phyloP scores from a whole-genome alignment of 2,797 vertebrate genomes.

The Microctenopoma lineatum region DNA sequence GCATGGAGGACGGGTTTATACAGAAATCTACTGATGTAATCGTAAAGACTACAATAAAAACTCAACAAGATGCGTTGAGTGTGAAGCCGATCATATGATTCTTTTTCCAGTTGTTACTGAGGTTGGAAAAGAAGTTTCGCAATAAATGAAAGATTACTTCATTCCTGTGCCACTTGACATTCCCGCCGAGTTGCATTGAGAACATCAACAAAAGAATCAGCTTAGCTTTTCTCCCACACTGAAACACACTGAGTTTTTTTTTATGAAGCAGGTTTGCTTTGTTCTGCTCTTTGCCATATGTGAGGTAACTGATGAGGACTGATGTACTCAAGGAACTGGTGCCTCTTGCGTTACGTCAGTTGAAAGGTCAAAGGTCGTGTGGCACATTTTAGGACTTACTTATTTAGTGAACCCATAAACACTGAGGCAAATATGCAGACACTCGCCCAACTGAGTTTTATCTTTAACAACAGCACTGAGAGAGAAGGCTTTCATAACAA shows the following conservation, averaged over 20 bases:
- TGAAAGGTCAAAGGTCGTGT: slow-evolving; percentile 63
- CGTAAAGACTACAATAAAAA: slow-evolving; percentile 7
- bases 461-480: slow-evolving; percentile 53
- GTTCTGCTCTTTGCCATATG: slow-evolving; percentile 19
- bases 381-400: slow-evolving; percentile 11
- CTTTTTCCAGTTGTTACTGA: slow-evolving; percentile 8
- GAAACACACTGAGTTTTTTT: slow-evolving; percentile 14
- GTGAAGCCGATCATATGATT: slow-evolving; percentile 3
- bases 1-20: slow-evolving; percentile 15
- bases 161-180: slow-evolving; percentile 41
- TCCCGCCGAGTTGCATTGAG: slow-evolving; percentile 50
- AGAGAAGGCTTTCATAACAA: slow-evolving; percentile 71
- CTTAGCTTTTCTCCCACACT: slow-evolving; percentile 23
- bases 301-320: slow-evolving; percentile 8
- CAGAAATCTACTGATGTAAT: slow-evolving; percentile 19
- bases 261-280: slow-evolving; percentile 27
- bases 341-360: slow-evolving; percentile 16
- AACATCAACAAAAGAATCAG: slow-evolving; percentile 43
- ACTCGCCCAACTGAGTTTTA: slow-evolving; percentile 57
- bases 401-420: slow-evolving; percentile 1
- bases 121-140: slow-evolving; percentile 5
- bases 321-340: slow-evolving; percentile 10
- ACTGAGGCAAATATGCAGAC: slow-evolving; percentile 8
- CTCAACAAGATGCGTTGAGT: slow-evolving; percentile 1
- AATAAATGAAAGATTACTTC: slow-evolving; percentile 28